A percentile compares a stretch with the other conserved stretches of the same genome.
Conservation (phyloP, 2,113 vertebrate species). For the Crotalus viridis region DNA sequence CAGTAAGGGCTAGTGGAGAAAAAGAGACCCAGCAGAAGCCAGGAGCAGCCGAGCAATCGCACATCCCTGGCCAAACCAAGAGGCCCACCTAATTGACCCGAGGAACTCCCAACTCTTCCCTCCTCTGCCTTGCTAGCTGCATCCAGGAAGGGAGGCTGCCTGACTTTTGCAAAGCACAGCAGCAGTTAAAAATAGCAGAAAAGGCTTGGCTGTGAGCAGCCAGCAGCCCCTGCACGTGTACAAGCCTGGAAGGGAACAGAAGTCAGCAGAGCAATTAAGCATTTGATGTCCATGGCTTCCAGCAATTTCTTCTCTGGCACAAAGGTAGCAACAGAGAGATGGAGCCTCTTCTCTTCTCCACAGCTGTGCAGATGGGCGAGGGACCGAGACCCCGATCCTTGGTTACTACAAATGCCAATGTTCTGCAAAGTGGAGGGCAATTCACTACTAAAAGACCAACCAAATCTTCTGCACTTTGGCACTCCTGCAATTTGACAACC, state of each 20-base stretch:
- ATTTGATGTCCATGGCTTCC: constrained; percentile 90
- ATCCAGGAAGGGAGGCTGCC: constrained; percentile 51
- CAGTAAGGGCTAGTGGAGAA: constrained; percentile 8
- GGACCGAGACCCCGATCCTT: not conserved
- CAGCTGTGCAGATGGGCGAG: not conserved
- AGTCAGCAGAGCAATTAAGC: constrained; percentile 89
- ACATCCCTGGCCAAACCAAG: not conserved
- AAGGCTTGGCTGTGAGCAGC: constrained; percentile 68
- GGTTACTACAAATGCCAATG: not conserved
- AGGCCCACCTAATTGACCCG: not conserved
- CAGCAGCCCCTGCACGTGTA: constrained; percentile 69
- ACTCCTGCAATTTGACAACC: not conserved
- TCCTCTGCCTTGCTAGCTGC: constrained; percentile 57
- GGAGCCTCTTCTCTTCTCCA: constrained; percentile 51
- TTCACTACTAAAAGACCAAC: not conserved
- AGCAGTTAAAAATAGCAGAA: constrained; percentile 64
- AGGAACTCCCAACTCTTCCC: constrained; percentile 34
- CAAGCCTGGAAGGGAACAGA: constrained; percentile 82
- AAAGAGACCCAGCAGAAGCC: not conserved
- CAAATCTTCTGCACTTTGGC: not conserved
- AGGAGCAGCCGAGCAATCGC: not conserved
- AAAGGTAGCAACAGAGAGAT: constrained; percentile 83
- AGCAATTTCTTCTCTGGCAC: constrained; percentile 83
- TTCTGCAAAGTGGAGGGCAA: not conserved
- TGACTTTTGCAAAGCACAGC: constrained; percentile 71